Conservation (phyloP, 2,888 invertebrate genomes). For the Plutella xylostella region DNA sequence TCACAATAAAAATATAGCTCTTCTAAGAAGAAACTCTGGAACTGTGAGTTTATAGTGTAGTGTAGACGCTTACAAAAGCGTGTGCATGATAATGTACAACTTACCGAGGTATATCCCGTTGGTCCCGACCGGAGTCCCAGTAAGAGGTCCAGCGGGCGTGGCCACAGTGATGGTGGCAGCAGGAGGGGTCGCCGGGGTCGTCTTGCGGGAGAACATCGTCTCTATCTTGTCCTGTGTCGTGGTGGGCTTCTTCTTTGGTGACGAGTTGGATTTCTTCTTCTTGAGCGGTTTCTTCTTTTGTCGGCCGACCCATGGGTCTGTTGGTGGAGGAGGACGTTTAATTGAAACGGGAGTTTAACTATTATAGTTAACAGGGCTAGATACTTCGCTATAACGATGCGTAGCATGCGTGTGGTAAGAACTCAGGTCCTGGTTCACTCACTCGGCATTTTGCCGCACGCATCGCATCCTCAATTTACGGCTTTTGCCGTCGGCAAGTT, state of each 20-base stretch:
- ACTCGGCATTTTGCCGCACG: no score
- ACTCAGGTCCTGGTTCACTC: no score
- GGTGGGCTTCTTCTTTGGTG: conserved; percentile 67
- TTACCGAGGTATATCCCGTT: conserved; percentile 52
- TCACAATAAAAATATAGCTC: no score
- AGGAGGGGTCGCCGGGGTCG: conserved; percentile 24
- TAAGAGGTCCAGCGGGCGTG: conserved; percentile 39
- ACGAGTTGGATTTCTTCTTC: conserved; percentile 62
- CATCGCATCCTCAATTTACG: no score
- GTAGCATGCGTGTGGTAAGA: no score
- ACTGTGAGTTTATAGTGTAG: no score
- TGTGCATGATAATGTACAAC: conserved; percentile 1
- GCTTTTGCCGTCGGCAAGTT: no score
- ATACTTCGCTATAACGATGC: no score
- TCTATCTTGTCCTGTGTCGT: conserved; percentile 86
- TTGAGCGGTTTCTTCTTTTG: conserved; percentile 76
- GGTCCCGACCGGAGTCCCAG: conserved; percentile 58
- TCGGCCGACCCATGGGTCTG: conserved; percentile 84
- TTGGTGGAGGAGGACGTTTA: not conserved
- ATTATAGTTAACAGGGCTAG: no score
- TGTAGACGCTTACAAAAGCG: no score
- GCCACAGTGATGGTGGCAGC: conserved; percentile 32
- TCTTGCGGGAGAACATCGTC: conserved; percentile 70
- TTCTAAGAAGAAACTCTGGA: no score
- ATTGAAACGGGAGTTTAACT: not conserved